Evolutionary conservation across 2,888 invertebrate species (phyloP).

Genomic region (Esperia sulphurella): DNA sequence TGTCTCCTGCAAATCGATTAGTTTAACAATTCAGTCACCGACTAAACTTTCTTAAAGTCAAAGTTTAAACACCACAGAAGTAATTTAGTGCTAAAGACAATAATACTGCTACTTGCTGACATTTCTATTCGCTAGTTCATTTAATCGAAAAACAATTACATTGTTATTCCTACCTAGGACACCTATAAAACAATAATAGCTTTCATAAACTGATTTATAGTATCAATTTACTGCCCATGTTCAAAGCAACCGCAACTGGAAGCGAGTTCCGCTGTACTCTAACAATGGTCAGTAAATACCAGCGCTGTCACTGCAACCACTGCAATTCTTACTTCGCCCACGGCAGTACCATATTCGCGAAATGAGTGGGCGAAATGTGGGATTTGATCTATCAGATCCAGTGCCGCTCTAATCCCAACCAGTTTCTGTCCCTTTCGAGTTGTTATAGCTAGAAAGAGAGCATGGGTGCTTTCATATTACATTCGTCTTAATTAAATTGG

Average conservation of each 20-base stretch:
- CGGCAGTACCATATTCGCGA: constrained; percentile 1
- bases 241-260: constrained; percentile 27
- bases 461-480: not conserved
- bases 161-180: not conserved
- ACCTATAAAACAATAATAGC: not conserved
- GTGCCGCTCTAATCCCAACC: constrained; percentile 14
- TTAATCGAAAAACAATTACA: not conserved
- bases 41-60: no score
- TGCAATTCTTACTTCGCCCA: not conserved
- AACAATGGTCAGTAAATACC: constrained; percentile 52
- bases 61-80: no score
- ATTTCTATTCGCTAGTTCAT: not conserved
- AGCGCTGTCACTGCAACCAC: constrained; percentile 36
- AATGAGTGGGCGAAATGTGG: constrained; percentile 33
- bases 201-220: not conserved
- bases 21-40: no score
- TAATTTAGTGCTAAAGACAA: no score
- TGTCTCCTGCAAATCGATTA: no score
- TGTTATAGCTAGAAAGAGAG: constrained; percentile 6
- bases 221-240: constrained; percentile 8
- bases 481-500: not conserved
- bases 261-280: constrained; percentile 4
- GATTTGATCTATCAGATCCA: constrained; percentile 7
- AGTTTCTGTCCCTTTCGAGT: constrained; percentile 10
- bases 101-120: no score